Evolutionary conservation across 2,888 invertebrate genomes (phyloP).

Genomic region (Xylophagus ater): DNA sequence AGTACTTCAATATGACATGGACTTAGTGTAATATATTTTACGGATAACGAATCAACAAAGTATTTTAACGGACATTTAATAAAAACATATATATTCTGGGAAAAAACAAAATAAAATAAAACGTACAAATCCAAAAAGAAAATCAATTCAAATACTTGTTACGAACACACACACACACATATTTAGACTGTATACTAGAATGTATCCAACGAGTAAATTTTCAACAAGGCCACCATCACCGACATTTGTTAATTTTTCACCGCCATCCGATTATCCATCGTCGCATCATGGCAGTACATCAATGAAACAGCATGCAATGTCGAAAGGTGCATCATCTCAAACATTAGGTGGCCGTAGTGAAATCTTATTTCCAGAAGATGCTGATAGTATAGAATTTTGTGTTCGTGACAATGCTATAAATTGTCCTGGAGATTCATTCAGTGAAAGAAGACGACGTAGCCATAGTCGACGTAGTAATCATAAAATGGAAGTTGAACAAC

Average conservation of each 20-base stretch:
- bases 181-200: too few relatives aligned
- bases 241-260: slow-evolving; percentile 59
- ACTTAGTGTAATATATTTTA: not conserved
- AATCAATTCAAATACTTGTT: too few relatives aligned
- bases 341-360: slow-evolving; percentile 28
- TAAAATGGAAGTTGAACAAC: slow-evolving; percentile 36
- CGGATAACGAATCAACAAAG: too few relatives aligned
- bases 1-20: not conserved
- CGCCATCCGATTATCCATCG: slow-evolving; percentile 61
- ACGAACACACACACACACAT: too few relatives aligned
- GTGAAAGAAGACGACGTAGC: slow-evolving; percentile 31
- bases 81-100: too few relatives aligned
- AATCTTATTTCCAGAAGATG: slow-evolving; percentile 35
- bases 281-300: slow-evolving; percentile 26
- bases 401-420: slow-evolving; percentile 29
- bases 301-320: slow-evolving; percentile 10
- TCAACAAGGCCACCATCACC: slow-evolving; percentile 34
- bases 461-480: slow-evolving; percentile 36
- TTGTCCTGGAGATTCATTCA: slow-evolving; percentile 28
- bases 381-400: slow-evolving; percentile 37
- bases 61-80: too few relatives aligned
- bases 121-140: not conserved
- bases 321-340: slow-evolving; percentile 17
- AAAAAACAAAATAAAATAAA: not conserved
- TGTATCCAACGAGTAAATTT: slow-evolving; percentile 33